Evolutionary conservation across 2,888 invertebrate species (phyloP).

Genomic region (Volucella inanis): DNA sequence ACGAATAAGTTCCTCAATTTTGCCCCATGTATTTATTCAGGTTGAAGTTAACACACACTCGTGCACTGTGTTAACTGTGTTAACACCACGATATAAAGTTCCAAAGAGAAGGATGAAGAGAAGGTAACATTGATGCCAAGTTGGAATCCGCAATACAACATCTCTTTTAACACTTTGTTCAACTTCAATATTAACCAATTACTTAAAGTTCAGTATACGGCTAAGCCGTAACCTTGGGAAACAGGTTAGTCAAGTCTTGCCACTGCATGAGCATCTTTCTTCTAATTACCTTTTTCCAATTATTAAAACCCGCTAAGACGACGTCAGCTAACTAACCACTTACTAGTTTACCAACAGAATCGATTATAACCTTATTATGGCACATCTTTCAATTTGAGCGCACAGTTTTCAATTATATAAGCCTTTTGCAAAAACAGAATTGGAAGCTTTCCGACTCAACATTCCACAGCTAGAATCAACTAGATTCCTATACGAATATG

Average conservation of each 20-base stretch:
- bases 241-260: conserved; percentile 32
- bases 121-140: too few relatives aligned
- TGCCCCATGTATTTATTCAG: too few relatives aligned
- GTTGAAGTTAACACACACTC: too few relatives aligned
- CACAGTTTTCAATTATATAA: conserved; percentile 59
- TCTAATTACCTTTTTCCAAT: conserved; percentile 61
- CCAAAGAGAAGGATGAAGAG: too few relatives aligned
- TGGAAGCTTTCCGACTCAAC: conserved; percentile 22
- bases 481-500: neutral
- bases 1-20: too few relatives aligned
- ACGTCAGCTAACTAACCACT: conserved; percentile 21
- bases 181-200: conserved; percentile 12
- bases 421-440: conserved; percentile 20
- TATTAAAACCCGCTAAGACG: conserved; percentile 45
- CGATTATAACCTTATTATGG: conserved; percentile 53
- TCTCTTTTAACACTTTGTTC: conserved; percentile 1
- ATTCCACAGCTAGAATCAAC: conserved; percentile 22
- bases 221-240: conserved; percentile 40
- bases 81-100: too few relatives aligned
- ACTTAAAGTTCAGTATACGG: conserved; percentile 25
- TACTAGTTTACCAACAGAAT: conserved; percentile 43
- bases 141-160: neutral
- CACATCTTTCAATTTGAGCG: conserved; percentile 43
- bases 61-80: too few relatives aligned
- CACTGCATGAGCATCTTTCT: conserved; percentile 14